A percentile compares a stretch with the other conserved stretches of the same genome.
Conservation (phyloP, 2,888 invertebrate genomes). For the Drosophila mercatorum region DNA sequence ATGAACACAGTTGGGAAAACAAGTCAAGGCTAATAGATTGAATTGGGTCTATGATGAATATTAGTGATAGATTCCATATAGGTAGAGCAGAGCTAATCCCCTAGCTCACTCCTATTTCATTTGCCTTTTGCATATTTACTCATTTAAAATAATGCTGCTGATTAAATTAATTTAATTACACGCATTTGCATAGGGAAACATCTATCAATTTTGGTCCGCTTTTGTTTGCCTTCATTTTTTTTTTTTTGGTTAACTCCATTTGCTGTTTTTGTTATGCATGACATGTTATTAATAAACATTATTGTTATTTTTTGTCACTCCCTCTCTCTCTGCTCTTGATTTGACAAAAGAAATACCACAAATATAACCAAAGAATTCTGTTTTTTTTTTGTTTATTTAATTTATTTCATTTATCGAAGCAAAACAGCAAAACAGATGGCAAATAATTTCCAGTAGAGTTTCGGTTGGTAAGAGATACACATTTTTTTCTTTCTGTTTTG, state of each 20-base stretch:
- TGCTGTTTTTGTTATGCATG: conserved; percentile 24
- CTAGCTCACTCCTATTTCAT: background rate
- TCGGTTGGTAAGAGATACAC: conserved; percentile 37
- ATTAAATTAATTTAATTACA: conserved; percentile 22
- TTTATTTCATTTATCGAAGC: conserved; percentile 41
- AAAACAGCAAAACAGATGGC: conserved; percentile 46
- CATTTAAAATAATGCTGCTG: background rate
- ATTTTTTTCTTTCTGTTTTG: background rate
- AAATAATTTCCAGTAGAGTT: conserved; percentile 56
- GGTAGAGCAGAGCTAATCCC: background rate
- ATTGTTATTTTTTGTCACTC: background rate
- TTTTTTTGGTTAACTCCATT: conserved; percentile 14
- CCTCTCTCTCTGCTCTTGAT: background rate
- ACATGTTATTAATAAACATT: conserved; percentile 49
- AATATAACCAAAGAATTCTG: conserved; percentile 27
- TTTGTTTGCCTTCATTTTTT: conserved; percentile 7
- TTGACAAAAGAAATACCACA: conserved; percentile 47
- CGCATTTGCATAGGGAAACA: background rate
- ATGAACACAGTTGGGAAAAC: background rate
- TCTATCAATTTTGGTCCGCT: conserved; percentile 10
- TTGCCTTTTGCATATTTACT: background rate
- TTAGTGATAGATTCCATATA: background rate
- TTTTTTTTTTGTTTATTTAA: background rate
- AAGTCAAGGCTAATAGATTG: background rate
- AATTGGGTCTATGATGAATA: background rate